Conservation (phyloP, 2,888 invertebrate genomes). For the Sepiola atlantica region DNA sequence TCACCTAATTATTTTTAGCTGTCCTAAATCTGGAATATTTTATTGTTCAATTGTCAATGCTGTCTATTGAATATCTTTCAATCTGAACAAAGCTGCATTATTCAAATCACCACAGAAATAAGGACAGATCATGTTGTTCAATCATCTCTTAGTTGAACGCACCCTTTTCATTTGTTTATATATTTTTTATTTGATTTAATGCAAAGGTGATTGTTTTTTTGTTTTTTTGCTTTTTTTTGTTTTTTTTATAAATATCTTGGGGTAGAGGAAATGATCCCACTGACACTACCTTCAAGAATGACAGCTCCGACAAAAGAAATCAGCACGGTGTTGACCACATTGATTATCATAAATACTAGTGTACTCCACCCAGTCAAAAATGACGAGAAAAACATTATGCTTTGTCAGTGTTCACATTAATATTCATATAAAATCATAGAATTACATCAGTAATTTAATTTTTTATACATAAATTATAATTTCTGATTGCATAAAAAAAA, state of each 20-base stretch:
- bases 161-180: not conserved
- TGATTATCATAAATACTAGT: not conserved
- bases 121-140: not conserved
- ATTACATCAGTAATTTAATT: too few species aligned
- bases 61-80: not conserved
- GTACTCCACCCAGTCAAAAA: too few species aligned
- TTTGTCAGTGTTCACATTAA: too few species aligned
- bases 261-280: not conserved
- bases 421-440: too few species aligned
- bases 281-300: not conserved
- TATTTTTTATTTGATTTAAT: not conserved
- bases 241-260: not conserved
- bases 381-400: too few species aligned
- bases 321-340: not conserved
- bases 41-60: not conserved
- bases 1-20: too few species aligned
- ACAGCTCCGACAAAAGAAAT: not conserved
- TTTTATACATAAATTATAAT: too few species aligned
- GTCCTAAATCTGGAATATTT: too few species aligned
- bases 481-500: too few species aligned
- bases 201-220: conserved; percentile 2
- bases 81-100: not conserved
- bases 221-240: not conserved
- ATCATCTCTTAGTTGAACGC: not conserved
- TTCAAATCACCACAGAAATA: not conserved